Evolutionary conservation across 1,140 invertebrate species (phyloP).

Genomic region (Zaprionus kolodkinae): DNA sequence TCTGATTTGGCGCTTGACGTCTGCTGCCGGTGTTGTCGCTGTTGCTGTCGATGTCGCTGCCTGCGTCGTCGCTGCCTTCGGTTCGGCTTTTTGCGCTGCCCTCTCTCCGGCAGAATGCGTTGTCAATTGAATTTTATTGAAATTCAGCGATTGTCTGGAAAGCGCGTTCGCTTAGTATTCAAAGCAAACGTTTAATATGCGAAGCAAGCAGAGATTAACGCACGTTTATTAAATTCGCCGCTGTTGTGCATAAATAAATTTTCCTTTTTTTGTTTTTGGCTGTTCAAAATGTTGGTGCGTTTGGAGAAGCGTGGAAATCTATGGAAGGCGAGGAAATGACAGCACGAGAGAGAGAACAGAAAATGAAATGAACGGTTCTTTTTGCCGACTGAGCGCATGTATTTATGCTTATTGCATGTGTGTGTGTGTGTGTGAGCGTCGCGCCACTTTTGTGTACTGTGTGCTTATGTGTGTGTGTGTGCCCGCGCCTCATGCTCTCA

Average conservation of each 20-base stretch:
- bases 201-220: constrained; percentile 45
- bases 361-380: constrained; percentile 70
- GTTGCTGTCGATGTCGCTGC: constrained; percentile 27
- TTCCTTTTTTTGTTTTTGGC: constrained; percentile 7
- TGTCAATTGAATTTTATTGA: constrained; percentile 42
- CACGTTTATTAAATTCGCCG: constrained; percentile 22
- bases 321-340: constrained; percentile 51
- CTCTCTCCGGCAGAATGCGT: constrained; percentile 15
- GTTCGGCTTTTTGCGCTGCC: constrained; percentile 16
- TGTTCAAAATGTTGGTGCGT: background rate
- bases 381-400: constrained; percentile 42
- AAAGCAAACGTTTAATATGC: constrained; percentile 58
- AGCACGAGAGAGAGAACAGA: constrained; percentile 23
- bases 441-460: background rate
- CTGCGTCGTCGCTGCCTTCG: background rate
- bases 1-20: constrained; percentile 7
- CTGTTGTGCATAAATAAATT: constrained; percentile 38
- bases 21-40: constrained; percentile 5
- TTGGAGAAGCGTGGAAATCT: constrained; percentile 12
- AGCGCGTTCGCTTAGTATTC: constrained; percentile 52
- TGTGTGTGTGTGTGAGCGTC: background rate
- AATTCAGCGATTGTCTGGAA: constrained; percentile 14
- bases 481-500: constrained; percentile 31
- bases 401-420: constrained; percentile 12
- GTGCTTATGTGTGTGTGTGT: constrained; percentile 19